Base-by-base conservation (phyloP, 2,113 vertebrate genomes). In the Brachyhypopomus occidentalis region DNA sequence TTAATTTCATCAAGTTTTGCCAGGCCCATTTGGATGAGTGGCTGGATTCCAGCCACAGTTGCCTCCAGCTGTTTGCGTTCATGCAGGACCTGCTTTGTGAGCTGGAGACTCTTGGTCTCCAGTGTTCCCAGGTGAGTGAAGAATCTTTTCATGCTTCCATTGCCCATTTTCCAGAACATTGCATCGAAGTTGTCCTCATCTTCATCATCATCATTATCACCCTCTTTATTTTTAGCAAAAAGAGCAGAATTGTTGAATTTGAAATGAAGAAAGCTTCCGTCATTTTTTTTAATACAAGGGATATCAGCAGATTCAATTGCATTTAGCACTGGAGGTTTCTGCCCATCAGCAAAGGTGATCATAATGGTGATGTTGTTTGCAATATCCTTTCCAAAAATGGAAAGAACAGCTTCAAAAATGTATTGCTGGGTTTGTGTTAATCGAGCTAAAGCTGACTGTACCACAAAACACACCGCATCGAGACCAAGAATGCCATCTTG, bases 361-460 rank as follows among this genome's bases (percentile, higher is more conserved):
- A 88, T 66, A 12, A 89, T 34, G 0, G 23, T 56, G 9, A 90
- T 87, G 59, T 89, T 86, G 2, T 85, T 72, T 67, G 77, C 84
- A 58, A 89, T 84, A 36, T 90, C 88, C 64, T 88, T 88, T 16
- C 87, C 87, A 83, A 89, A 88, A 14, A 89, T 84, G 30, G 84
- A 87, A 12, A 88, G 77, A 30, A 89, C 72, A 5, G 87, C 71
- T 23, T 88, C 83, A 80, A 89, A 87, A 8, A 89, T 55, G 34
- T 87, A 89, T 66, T 74, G 87, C 73, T 88, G 85, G 58, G 77
- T 48, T 0, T 27, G 63, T 2, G 81, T 88, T 2, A 89, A 72
- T 4, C 75, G 72, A 9, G 78, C 52, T 11, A 87, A 36, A 5
- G 89, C 71, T 9, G 89, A 80, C 75, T 89, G 86, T 14, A 80